Evolutionary conservation across 2,888 invertebrate genomes (phyloP).

Genomic region (Julus scandinavius): DNA sequence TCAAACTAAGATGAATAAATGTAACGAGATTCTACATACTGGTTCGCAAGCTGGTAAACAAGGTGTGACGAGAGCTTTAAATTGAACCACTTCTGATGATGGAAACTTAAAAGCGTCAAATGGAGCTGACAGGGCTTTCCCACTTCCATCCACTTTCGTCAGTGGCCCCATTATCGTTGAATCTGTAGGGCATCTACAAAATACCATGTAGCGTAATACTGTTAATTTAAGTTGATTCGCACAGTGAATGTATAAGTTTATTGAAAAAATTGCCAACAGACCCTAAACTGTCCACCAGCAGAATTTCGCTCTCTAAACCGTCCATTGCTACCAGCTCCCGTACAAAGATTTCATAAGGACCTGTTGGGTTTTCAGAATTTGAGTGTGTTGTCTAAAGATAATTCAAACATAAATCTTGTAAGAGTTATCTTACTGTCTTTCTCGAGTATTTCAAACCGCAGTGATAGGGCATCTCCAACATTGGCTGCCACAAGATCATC

Average conservation of each 20-base stretch:
- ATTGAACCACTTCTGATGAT: conserved; percentile 92
- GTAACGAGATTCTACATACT: conserved; percentile 67
- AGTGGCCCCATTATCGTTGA: conserved; percentile 66
- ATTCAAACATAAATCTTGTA: background rate
- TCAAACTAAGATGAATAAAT: background rate
- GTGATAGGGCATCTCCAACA: conserved; percentile 90
- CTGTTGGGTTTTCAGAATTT: conserved; percentile 47
- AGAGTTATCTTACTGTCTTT: conserved; percentile 74
- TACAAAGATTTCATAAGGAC: conserved; percentile 93
- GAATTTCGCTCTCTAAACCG: conserved; percentile 91
- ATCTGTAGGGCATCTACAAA: conserved; percentile 66
- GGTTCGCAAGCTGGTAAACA: conserved; percentile 94
- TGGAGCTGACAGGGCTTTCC: conserved; percentile 83
- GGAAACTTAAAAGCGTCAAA: conserved; percentile 98
- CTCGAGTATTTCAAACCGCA: conserved; percentile 92
- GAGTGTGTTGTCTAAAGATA: background rate
- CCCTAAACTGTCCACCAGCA: conserved; percentile 88
- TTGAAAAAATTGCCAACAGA: conserved; percentile 67
- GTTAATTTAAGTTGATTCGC: background rate
- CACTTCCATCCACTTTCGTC: conserved; percentile 58
- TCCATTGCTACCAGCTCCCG: conserved; percentile 94
- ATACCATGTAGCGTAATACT: background rate
- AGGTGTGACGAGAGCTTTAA: conserved; percentile 93
- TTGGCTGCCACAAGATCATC: conserved; percentile 88
- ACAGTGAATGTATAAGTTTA: background rate